Percentiles rank a stretch among this genome's conserved stretches.
Conservation (phyloP, 2,888 invertebrate species). For the Mimas tiliae region DNA sequence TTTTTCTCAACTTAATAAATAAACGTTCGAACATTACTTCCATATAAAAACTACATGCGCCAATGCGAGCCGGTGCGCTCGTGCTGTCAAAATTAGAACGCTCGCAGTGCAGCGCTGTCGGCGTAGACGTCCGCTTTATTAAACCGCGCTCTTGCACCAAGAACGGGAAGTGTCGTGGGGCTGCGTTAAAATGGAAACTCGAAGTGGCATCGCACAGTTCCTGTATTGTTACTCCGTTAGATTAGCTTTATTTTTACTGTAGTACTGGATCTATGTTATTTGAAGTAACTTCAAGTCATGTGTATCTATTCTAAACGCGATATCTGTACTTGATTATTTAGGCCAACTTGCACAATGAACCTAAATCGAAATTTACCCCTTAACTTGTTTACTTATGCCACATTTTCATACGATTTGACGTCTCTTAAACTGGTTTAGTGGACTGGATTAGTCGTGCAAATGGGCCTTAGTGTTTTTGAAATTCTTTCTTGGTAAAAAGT, state of each 20-base stretch:
- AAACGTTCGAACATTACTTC: neutral
- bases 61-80: constrained; percentile 30
- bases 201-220: constrained; percentile 35
- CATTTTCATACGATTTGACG: too few relatives aligned
- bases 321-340: neutral
- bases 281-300: constrained; percentile 4
- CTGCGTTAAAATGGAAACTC: constrained; percentile 34
- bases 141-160: constrained; percentile 37
- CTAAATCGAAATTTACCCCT: too few relatives aligned
- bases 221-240: constrained; percentile 33
- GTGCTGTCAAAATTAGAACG: constrained; percentile 37
- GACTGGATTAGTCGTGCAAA: too few relatives aligned
- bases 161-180: constrained; percentile 37
- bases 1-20: neutral
- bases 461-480: too few relatives aligned
- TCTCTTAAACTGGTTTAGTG: too few relatives aligned
- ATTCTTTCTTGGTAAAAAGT: too few relatives aligned
- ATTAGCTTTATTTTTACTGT: constrained; percentile 32
- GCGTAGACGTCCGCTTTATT: constrained; percentile 43
- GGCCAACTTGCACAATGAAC: too few relatives aligned
- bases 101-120: constrained; percentile 32
- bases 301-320: neutral
- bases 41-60: constrained; percentile 29
- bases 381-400: too few relatives aligned
- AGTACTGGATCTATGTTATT: constrained; percentile 15